A percentile compares a stretch with the other conserved stretches of the same genome.
Conservation (phyloP, 1,140 invertebrate genomes). For the Linepithema humile region DNA sequence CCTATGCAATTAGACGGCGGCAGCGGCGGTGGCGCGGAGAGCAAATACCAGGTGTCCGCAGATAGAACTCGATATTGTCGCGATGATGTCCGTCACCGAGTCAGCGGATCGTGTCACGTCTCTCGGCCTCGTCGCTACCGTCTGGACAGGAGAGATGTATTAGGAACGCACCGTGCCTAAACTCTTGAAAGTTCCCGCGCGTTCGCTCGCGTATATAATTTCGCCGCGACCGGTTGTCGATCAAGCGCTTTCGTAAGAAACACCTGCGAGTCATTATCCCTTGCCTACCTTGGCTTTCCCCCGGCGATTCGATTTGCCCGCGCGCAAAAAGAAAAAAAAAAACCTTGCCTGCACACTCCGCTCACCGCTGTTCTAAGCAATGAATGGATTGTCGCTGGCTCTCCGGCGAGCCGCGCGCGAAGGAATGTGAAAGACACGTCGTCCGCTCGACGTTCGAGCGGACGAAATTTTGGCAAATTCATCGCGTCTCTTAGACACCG, state of each 20-base stretch:
- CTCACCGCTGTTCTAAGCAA: slow-evolving; percentile 1
- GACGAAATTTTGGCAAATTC: not conserved
- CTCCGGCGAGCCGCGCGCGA: not conserved
- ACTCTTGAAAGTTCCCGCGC: slow-evolving; percentile 48
- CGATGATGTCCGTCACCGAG: not conserved
- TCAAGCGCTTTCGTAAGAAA: slow-evolving; percentile 72
- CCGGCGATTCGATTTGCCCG: slow-evolving; percentile 56
- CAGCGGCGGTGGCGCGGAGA: not conserved
- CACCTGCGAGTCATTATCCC: slow-evolving; percentile 73
- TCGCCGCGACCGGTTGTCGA: slow-evolving; percentile 51
- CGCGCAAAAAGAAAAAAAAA: slow-evolving; percentile 43
- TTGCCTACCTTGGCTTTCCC: slow-evolving; percentile 70
- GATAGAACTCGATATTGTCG: slow-evolving; percentile 24
- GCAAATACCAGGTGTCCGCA: not conserved
- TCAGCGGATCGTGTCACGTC: slow-evolving; percentile 30
- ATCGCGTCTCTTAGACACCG: no score
- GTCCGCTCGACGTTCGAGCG: no score
- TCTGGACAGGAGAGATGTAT: not conserved
- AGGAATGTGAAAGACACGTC: no score
- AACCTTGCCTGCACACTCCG: not conserved
- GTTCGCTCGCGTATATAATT: slow-evolving; percentile 44
- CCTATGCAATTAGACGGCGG: slow-evolving; percentile 16
- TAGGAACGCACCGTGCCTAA: slow-evolving; percentile 37
- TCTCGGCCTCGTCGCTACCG: not conserved
- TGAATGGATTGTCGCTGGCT: slow-evolving; percentile 22